Percentiles rank a stretch among this genome's conserved stretches.
Evolutionary conservation across 2,888 invertebrate species (phyloP).

Genomic region (Caenorhabditis sinica): DNA sequence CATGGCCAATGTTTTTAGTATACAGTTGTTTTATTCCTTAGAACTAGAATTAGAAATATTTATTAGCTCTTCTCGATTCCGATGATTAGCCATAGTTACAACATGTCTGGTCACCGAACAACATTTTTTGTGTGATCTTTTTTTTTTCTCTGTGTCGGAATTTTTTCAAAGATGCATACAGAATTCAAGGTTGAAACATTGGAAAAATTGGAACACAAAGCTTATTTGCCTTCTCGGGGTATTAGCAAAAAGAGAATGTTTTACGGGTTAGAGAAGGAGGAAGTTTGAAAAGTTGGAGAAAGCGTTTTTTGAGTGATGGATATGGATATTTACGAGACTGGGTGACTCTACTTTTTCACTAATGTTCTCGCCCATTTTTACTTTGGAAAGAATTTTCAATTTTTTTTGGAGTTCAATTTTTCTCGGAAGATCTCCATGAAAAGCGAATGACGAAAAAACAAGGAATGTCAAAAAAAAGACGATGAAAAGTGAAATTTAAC

Average conservation of each 20-base stretch:
- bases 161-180: neutral
- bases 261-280: neutral
- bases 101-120: slow-evolving; percentile 14
- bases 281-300: slow-evolving; percentile 7
- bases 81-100: neutral
- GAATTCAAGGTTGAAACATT: neutral
- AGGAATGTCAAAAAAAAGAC: slow-evolving; percentile 1
- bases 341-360: neutral
- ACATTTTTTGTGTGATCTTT: too few species aligned
- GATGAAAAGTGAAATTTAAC: slow-evolving; percentile 38
- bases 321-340: slow-evolving; percentile 9
- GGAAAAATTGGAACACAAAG: neutral
- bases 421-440: neutral
- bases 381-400: neutral
- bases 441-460: neutral
- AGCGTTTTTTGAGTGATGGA: slow-evolving; percentile 18
- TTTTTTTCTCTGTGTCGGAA: neutral
- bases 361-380: neutral
- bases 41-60: neutral
- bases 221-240: neutral
- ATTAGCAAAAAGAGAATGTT: slow-evolving; percentile 1
- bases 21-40: neutral
- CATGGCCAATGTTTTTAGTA: neutral
- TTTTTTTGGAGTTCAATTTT: too few species aligned
- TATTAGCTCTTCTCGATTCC: neutral